A percentile compares a stretch with the other conserved stretches of the same genome.
Conservation (phyloP, 2,113 vertebrate genomes). For the Bufo bufo region DNA sequence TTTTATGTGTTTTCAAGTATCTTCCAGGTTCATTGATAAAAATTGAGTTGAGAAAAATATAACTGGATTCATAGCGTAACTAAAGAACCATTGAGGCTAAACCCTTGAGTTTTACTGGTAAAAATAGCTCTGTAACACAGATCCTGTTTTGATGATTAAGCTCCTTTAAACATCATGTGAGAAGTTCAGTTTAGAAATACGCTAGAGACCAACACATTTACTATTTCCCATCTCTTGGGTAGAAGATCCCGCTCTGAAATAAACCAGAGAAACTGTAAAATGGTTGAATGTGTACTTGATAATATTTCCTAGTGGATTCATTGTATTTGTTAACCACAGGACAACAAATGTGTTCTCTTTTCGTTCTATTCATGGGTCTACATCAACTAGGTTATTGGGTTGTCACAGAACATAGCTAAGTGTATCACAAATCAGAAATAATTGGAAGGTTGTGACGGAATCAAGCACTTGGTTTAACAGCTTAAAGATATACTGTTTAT, state of each 20-base stretch:
- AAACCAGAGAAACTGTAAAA: constrained; percentile 11
- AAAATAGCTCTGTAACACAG: constrained; percentile 28
- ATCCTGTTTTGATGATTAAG: constrained; percentile 22
- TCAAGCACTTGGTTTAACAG: constrained; percentile 20
- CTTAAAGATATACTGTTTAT: not conserved
- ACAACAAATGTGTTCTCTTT: not conserved
- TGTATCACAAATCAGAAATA: constrained; percentile 42
- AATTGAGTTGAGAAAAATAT: not conserved
- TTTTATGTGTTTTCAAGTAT: not conserved
- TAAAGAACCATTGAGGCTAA: constrained; percentile 1
- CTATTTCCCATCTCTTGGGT: constrained; percentile 17
- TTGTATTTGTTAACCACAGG: constrained; percentile 14
- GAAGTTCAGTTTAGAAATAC: constrained; percentile 34
- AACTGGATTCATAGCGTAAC: not conserved
- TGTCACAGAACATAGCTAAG: constrained; percentile 7
- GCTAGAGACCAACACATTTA: constrained; percentile 22
- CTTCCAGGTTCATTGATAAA: not conserved
- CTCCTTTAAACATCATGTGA: constrained; percentile 7
- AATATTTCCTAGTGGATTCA: constrained; percentile 24
- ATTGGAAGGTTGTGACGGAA: constrained; percentile 28
- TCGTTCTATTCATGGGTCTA: not conserved
- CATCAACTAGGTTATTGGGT: constrained; percentile 19
- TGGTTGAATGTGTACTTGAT: not conserved
- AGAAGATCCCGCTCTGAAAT: constrained; percentile 11
- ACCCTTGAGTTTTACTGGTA: not conserved